Evolutionary conservation across 2,888 invertebrate genomes (phyloP).

Genomic region (Cotesia congregata): DNA sequence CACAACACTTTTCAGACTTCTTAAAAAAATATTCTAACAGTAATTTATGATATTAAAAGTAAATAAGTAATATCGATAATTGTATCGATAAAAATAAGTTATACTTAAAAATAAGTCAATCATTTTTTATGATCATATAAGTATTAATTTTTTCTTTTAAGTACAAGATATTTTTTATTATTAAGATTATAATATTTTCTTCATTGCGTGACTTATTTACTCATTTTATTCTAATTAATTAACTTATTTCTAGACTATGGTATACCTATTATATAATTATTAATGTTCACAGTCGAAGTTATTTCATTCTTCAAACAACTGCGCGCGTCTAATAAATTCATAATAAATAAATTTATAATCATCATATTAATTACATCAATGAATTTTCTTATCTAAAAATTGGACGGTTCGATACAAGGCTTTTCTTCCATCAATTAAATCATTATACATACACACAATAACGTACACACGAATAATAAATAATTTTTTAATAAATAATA

Average conservation of each 20-base stretch:
- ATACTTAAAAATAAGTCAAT: too few species aligned
- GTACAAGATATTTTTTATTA: background rate
- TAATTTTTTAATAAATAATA: background rate
- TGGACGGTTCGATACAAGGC: background rate
- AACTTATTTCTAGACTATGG: background rate
- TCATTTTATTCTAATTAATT: background rate
- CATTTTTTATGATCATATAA: too few species aligned
- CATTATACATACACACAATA: too few species aligned
- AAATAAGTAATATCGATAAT: too few species aligned
- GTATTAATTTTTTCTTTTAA: background rate
- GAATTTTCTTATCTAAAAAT: too few species aligned
- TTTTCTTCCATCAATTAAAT: background rate
- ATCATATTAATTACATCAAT: too few species aligned
- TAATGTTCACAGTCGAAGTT: background rate
- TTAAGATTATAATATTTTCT: background rate
- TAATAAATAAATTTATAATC: too few species aligned
- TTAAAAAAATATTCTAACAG: too few species aligned
- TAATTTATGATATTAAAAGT: too few species aligned
- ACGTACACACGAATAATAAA: background rate
- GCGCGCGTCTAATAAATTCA: too few species aligned
- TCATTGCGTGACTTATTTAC: background rate
- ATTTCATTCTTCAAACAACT: background rate
- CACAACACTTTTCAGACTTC: too few species aligned
- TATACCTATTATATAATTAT: background rate
- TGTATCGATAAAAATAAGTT: too few species aligned